Evolutionary conservation across 2,113 vertebrate genomes (phyloP).

Genomic region (Aegithalos caudatus): DNA sequence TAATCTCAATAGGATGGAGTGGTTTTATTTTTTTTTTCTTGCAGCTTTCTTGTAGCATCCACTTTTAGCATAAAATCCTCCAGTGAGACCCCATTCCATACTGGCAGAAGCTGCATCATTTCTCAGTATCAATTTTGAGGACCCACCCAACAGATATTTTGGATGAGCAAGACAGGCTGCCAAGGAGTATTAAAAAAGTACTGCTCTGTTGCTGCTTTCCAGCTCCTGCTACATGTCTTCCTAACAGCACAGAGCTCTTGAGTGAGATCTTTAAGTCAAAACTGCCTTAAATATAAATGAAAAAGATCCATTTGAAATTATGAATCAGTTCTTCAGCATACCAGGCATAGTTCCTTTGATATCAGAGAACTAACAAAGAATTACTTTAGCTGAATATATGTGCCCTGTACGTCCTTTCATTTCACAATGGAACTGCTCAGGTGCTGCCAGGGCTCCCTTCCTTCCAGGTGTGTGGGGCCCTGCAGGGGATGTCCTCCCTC

Average conservation of each 20-base stretch:
- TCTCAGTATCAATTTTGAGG: background rate
- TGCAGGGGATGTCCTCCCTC: background rate
- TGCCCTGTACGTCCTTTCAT: background rate
- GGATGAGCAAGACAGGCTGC: background rate
- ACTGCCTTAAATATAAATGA: background rate
- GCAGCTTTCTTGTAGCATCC: background rate
- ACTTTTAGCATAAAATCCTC: background rate
- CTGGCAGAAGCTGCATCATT: background rate
- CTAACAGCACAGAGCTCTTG: background rate
- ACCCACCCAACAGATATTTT: background rate
- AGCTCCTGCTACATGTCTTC: background rate
- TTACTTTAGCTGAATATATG: background rate
- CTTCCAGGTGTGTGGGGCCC: background rate
- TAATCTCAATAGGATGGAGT: background rate
- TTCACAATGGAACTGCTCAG: background rate
- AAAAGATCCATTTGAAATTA: background rate
- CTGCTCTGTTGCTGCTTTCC: background rate
- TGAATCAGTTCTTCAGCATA: background rate
- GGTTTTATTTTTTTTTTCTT: background rate
- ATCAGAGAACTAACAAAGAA: background rate
- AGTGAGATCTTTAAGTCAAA: background rate
- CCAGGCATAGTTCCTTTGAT: background rate
- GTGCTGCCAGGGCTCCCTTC: background rate
- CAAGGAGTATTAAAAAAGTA: background rate
- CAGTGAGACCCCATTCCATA: background rate